Evolutionary conservation across 1,140 invertebrate genomes (phyloP), one percentile per base, ranked within the genome.

Genomic region (Thaumetopoea pityocampa): DNA sequence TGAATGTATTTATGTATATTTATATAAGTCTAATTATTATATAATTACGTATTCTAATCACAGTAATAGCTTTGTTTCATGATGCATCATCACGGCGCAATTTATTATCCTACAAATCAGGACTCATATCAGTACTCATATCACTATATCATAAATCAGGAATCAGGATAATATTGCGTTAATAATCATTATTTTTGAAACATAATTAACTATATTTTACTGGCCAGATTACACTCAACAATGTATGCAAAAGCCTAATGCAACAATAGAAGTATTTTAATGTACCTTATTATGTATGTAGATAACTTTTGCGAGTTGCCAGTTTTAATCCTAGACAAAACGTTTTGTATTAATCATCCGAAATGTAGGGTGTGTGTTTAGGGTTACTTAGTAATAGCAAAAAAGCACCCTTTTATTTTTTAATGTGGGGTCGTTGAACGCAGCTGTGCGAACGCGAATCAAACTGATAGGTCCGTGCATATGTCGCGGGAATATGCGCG

Each of bases 361-460:
- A 68, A 68, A 67, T 70, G 67, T 70, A 35, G 73, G 77, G 73
- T 65, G 63, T 48, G 30, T 67, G 76, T 74, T 76, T 64, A 58
- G 44, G 50, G 50, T 18, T 36, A 27, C 49, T 43, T 55, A 12
- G 12, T 28, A 27, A 20, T 27, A 27, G 45, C 26, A 29, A 45
- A 57, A 63, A 59, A 46, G 60, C 51, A 51, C 53, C 53, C n/a
- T n/a, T n/a, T n/a, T n/a, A n/a, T n/a, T n/a, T n/a, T n/a, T n/a
- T n/a, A n/a, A n/a, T 44, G 47, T 43, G 55, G 67, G 70, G 70
- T 70, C 61, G 63, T 61, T 55, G 68, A 30, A 59, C 60, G 71
- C 76, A 80, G 78, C 78, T 80, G 73, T 67, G 63, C 70, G 61
- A 58, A 58, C 59, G 71, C 67, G 66, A 52, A 79, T 79, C 67